Conservation (phyloP, 2,797 vertebrate species). For the Chelmon rostratus region DNA sequence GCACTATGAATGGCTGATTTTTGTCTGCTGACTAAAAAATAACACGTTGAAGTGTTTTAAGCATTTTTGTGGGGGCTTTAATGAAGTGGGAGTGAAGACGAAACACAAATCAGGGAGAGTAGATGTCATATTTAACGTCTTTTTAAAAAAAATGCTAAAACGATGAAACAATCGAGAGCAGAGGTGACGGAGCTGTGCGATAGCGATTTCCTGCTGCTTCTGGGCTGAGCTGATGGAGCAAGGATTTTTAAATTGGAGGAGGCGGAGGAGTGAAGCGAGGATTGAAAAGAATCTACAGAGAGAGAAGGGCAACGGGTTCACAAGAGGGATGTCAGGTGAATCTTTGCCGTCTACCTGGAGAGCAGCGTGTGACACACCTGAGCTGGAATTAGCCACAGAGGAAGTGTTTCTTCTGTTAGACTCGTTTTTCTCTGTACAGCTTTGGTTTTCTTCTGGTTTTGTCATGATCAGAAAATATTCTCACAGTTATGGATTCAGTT, state of each 20-base stretch:
- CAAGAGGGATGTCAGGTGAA: background rate
- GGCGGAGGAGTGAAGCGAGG: background rate
- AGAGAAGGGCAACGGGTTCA: background rate
- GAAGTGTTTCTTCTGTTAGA: background rate
- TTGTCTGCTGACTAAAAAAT: background rate
- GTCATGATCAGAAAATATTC: too few species aligned
- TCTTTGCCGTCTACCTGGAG: background rate
- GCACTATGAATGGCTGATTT: background rate
- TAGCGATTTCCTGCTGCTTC: background rate
- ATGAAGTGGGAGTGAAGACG: constrained; percentile 15
- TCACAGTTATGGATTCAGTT: too few species aligned
- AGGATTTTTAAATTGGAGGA: background rate
- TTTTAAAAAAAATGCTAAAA: background rate
- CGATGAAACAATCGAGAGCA: background rate
- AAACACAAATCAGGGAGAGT: background rate
- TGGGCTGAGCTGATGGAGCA: background rate
- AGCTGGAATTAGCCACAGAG: background rate
- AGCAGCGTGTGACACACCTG: background rate
- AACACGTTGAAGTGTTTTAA: background rate
- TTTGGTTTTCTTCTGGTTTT: too few species aligned
- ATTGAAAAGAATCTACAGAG: background rate
- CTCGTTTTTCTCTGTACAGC: too few species aligned
- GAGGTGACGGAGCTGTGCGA: background rate
- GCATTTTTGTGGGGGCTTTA: background rate
- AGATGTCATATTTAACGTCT: background rate